Conservation (phyloP, 2,888 invertebrate genomes). For the Coenonympha glycerion region DNA sequence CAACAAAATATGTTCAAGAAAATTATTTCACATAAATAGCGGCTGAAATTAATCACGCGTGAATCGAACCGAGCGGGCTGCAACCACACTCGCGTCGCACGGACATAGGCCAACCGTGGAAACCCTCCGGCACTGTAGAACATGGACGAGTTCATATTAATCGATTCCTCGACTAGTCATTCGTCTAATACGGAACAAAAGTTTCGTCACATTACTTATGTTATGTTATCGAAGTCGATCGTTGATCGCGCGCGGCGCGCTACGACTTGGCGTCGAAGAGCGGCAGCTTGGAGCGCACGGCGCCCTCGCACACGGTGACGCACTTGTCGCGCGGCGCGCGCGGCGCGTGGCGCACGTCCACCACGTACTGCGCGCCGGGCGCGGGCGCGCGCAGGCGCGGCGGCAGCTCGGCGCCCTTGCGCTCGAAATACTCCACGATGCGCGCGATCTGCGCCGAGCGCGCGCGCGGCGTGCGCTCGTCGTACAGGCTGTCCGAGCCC, state of each 20-base stretch:
- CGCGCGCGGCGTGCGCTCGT: constrained; percentile 78
- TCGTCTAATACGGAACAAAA: too few species aligned
- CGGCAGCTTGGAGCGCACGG: constrained; percentile 88
- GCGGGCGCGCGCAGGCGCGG: constrained; percentile 27
- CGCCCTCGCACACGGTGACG: constrained; percentile 88
- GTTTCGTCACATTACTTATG: neutral
- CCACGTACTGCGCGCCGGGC: constrained; percentile 39
- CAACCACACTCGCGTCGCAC: too few species aligned
- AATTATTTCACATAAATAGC: too few species aligned
- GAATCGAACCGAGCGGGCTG: too few species aligned
- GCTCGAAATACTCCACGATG: constrained; percentile 92
- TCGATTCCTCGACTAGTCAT: too few species aligned
- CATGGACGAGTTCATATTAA: too few species aligned
- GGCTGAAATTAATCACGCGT: too few species aligned
- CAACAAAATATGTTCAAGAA: too few species aligned
- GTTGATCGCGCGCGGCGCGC: constrained; percentile 30
- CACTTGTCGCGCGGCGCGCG: constrained; percentile 69
- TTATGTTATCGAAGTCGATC: constrained; percentile 22
- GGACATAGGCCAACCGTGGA: too few species aligned
- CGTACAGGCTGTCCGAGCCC: constrained; percentile 84
- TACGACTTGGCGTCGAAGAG: constrained; percentile 82
- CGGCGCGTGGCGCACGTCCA: constrained; percentile 42
- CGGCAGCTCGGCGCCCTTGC: constrained; percentile 76
- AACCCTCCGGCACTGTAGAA: too few species aligned
- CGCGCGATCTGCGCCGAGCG: constrained; percentile 84